Conservation (phyloP, 92 coral and sea anemone species). For the Paragorgia papillata region DNA sequence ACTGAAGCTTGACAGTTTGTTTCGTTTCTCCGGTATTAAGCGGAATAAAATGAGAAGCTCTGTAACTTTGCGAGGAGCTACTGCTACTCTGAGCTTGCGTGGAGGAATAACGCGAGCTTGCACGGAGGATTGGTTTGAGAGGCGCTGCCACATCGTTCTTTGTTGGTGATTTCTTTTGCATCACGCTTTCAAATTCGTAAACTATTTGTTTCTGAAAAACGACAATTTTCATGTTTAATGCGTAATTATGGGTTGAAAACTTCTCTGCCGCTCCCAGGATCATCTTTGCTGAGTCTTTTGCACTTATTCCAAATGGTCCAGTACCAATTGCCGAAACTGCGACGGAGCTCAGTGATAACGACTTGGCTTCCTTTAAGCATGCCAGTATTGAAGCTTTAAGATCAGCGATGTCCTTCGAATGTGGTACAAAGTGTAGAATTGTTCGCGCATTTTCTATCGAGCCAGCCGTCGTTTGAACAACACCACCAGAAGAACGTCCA, state of each 20-base stretch:
- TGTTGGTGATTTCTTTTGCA: not conserved
- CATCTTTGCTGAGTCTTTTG: constrained; percentile 7
- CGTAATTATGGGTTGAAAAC: not conserved
- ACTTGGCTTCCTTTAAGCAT: not conserved
- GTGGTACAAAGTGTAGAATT: constrained; percentile 16
- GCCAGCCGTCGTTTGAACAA: constrained; percentile 8
- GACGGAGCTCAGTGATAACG: not conserved
- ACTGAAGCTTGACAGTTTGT: not conserved
- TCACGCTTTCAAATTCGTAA: constrained; percentile 4
- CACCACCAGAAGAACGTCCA: not conserved
- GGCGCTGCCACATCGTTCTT: too few species aligned
- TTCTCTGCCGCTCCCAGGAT: constrained; percentile 9
- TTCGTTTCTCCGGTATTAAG: too few species aligned
- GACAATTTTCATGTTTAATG: constrained; percentile 2
- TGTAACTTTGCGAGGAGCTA: not conserved
- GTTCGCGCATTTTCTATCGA: not conserved
- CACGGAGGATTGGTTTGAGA: not conserved
- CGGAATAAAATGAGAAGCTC: too few species aligned
- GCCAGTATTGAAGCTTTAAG: constrained; percentile 8
- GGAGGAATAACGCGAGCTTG: not conserved
- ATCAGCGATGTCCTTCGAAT: not conserved
- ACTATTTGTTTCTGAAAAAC: constrained; percentile 15
- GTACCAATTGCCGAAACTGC: constrained; percentile 25
- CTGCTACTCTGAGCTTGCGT: not conserved
- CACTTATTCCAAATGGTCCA: not conserved